Evolutionary conservation across 2,888 invertebrate genomes (phyloP).

Genomic region (Oconnorella tubifera): DNA sequence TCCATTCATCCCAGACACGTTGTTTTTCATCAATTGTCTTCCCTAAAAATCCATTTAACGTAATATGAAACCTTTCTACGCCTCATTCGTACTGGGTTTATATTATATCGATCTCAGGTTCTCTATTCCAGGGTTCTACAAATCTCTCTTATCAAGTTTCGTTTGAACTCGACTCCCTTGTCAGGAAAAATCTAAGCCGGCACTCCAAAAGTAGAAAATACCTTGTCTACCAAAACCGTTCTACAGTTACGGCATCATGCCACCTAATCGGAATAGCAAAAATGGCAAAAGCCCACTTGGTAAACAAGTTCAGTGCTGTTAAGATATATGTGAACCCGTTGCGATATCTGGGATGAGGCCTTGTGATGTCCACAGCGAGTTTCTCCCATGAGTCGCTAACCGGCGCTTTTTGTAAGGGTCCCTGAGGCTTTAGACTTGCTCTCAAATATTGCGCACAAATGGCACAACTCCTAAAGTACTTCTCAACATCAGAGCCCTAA

Average conservation of each 20-base stretch:
- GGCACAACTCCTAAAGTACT: too few relatives aligned
- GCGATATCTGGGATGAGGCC: background rate
- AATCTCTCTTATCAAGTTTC: background rate
- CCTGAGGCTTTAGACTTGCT: too few relatives aligned
- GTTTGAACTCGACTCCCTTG: background rate
- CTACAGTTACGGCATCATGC: background rate
- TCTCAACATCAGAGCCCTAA: too few relatives aligned
- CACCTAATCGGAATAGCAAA: background rate
- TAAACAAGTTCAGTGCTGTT: background rate
- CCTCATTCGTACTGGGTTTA: background rate
- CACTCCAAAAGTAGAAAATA: background rate
- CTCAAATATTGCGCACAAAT: too few relatives aligned
- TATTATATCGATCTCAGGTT: background rate
- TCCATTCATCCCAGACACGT: background rate
- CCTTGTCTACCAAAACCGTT: background rate
- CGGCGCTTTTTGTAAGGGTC: too few relatives aligned
- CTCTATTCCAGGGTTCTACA: background rate
- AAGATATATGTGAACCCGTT: background rate
- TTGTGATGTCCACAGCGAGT: background rate
- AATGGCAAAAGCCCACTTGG: background rate
- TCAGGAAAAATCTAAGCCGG: background rate
- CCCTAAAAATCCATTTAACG: background rate
- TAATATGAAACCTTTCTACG: background rate
- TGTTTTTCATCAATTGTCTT: background rate
- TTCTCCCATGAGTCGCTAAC: background rate